A percentile compares a stretch with the other conserved stretches of the same genome.
Evolutionary conservation across 2,888 invertebrate species (phyloP).

Genomic region (Thera britannica): DNA sequence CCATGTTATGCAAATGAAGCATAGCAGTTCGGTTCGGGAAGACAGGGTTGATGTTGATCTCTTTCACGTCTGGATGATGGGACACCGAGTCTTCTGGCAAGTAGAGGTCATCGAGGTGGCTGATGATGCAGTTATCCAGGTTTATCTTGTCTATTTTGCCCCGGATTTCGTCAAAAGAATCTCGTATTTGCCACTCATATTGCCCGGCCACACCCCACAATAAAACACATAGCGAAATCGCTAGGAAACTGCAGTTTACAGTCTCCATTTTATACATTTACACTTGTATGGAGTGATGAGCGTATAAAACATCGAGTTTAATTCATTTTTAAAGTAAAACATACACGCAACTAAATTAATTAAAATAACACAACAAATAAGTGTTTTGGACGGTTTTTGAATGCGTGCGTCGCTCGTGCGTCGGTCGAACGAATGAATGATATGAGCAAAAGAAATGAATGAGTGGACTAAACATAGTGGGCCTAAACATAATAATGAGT

Average conservation of each 20-base stretch:
- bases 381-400: conserved; percentile 13
- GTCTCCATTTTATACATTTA: conserved; percentile 63
- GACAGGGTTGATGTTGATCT: conserved; percentile 96
- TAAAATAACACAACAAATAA: conserved; percentile 3
- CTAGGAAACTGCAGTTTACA: conserved; percentile 61
- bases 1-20: conserved; percentile 97
- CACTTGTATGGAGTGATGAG: conserved; percentile 25
- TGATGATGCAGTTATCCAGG: conserved; percentile 95
- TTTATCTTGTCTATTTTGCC: conserved; percentile 93
- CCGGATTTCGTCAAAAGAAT: conserved; percentile 95
- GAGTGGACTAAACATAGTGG: too few species aligned
- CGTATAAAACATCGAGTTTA: conserved; percentile 24
- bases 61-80: conserved; percentile 96
- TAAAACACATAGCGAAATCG: conserved; percentile 70
- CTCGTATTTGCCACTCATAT: conserved; percentile 96
- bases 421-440: too few species aligned
- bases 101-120: conserved; percentile 92
- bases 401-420: too few species aligned
- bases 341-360: neutral
- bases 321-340: conserved; percentile 30
- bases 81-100: conserved; percentile 94
- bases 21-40: conserved; percentile 97
- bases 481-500: too few species aligned
- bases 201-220: conserved; percentile 90
- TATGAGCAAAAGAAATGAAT: too few species aligned